Evolutionary conservation across 2,113 vertebrate species (phyloP), one percentile per base, ranked within the genome.

Genomic region (Garra rufa): DNA sequence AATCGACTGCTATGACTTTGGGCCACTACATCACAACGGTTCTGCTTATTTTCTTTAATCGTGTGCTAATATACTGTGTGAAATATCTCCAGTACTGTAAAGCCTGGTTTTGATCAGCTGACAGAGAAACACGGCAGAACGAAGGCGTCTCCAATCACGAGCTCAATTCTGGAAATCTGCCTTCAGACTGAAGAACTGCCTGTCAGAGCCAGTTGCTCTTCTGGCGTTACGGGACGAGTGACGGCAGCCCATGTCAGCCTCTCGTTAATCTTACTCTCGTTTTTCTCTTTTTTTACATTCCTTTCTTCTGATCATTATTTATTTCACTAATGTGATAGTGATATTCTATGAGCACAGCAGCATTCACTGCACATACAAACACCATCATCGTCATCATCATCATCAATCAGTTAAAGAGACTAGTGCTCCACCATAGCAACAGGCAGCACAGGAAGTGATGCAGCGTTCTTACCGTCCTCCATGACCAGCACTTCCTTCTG

Each of bases 401-500:
- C 50, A 52, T 52, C 17, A 6, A 19, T n/a, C 52, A 55, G 52
- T 19, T 55, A 21, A 9, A 19, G 8, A 55, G 52, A 9, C 52
- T 55, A 55, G 19, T 2, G 6, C 19, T 55, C 21, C 19, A 55
- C 44, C 41, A 24, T 50, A 59, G 77, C 41, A 69, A 34, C 46
- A 30, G 28, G 63, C 26, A 71, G 57, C 19, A 30, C 78, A n/a
- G 41, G 30, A 65, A 57, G 78, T 73, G 30, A 85, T 63, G 43
- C 3, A 24, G 24, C 3, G 5, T 67, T 76, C 96, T 95, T 92
- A 99, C 98, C 98, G 3, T 98, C 95, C 78, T 96, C 95, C 92
- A 96, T 96, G 86, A 99, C 96, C 92, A 99, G 96, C 43, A 99
- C 97, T 94, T 99, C 98, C 89, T 99, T 99, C 93, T 99, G 98